These are phyloP conservation scores for Alethe diademata DNA, from an alignment of 2,113 vertebrate species.

Conservation along the genomic window DNA sequence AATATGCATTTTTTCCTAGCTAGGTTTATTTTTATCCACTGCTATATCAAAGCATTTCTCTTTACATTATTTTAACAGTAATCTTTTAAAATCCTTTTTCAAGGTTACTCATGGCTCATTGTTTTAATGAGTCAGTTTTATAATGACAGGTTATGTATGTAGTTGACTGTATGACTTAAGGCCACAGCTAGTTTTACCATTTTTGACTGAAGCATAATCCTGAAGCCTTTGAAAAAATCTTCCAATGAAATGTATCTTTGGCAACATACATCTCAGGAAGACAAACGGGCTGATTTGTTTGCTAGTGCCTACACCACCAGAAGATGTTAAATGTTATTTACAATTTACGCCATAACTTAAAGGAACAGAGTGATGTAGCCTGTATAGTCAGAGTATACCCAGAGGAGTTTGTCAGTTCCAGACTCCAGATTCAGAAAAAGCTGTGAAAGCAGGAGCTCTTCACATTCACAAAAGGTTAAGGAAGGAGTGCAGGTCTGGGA, in stretches of 20 bases:
- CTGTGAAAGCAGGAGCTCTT: neutral
- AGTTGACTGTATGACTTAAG: neutral
- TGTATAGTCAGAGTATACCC: neutral
- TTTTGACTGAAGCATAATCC: neutral
- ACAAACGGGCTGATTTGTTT: neutral
- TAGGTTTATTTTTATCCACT: neutral
- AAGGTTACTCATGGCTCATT: neutral
- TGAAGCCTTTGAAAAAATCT: neutral
- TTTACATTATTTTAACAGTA: neutral
- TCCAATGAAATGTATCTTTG: neutral
- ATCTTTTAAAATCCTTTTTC: neutral
- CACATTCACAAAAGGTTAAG: neutral
- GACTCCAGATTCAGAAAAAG: neutral
- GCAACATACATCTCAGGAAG: neutral
- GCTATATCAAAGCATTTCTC: neutral
- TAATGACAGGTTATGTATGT: neutral
- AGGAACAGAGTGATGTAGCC: neutral
- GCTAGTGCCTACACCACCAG: neutral
- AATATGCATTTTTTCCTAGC: neutral
- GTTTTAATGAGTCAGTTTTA: neutral
- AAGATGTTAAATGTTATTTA: neutral
- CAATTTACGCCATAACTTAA: neutral
- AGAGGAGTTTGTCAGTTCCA: neutral
- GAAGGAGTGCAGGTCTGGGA: neutral
- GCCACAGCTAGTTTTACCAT: neutral